Evolutionary conservation across 2,888 invertebrate genomes (phyloP), one percentile per base, ranked within the genome.

Genomic region (Lasioglossum pauxillum): DNA sequence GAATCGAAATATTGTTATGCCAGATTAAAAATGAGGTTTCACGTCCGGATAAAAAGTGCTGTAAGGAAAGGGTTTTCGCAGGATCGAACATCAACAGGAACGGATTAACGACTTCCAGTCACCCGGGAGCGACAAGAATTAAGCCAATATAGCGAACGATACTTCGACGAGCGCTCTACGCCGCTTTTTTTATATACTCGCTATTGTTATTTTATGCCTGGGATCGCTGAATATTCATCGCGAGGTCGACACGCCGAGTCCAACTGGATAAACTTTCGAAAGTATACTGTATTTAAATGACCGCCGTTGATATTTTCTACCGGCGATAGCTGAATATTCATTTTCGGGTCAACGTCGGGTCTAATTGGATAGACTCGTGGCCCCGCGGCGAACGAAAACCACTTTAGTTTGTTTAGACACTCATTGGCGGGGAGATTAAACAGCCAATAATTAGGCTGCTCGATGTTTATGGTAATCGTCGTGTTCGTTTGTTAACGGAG

Each of bases 221-320:
- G 7, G 38, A 19, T 5, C 4, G 41, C 7, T 49, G 69, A 78
- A 78, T 80, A 80, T 80, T 78, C 69, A 80, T 78, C 67, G 8
- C 7, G 53, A n/a, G 31, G 67, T 64, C 41, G 67, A 67, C 31
- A 23, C 49, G n/a, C 31, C 27, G 31, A 41, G 67, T 44, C 53
- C 69, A 80, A 78, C 49, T 80, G 80, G 49, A 78, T 78, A 69
- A 80, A 78, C 80, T 78, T 69, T 31, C 41, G 41, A 78, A 78
- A 80, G 53, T 78, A 69, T 69, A 53, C 49, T 35, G 53, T 69
- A 78, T 80, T 80, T 78, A 80, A 80, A 80, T 80, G 69, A 53
- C 67, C n/a, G 19, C 19, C 53, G 53, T 53, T 57, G 67, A 69
- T 23, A 78, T 69, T 80, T 78, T 80, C 53, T 80, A 80, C 35